These are phyloP conservation scores for Beaufortia kweichowensis DNA, from an alignment of 2,113 vertebrate species.

Conservation along the genomic window DNA sequence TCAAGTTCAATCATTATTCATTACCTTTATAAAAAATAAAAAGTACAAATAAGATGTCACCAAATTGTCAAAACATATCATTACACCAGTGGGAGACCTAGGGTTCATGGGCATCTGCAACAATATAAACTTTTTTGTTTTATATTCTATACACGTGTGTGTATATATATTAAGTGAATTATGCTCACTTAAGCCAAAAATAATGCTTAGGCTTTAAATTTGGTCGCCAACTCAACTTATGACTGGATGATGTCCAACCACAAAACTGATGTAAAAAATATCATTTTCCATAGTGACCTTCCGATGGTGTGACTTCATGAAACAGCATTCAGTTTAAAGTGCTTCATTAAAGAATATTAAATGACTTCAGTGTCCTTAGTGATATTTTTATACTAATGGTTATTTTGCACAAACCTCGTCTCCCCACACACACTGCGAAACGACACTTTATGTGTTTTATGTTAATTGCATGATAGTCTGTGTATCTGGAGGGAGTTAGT, in stretches of 20 bases:
- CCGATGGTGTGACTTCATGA: conserved; percentile 16
- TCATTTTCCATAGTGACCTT: conserved; percentile 20
- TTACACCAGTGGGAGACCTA: conserved; percentile 38
- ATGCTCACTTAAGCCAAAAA: neutral
- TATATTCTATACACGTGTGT: neutral
- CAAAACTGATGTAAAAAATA: neutral
- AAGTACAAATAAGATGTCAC: conserved; percentile 41
- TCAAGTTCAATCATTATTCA: conserved; percentile 45
- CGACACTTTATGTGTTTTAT: conserved; percentile 13
- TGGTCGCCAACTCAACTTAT: neutral
- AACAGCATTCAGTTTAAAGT: conserved; percentile 15
- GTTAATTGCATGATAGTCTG: conserved; percentile 22
- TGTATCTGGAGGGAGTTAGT: neutral
- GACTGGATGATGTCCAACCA: conserved; percentile 1
- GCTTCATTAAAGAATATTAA: conserved; percentile 36
- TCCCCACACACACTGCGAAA: conserved; percentile 7
- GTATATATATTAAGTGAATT: neutral
- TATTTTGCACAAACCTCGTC: neutral
- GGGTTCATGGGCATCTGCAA: neutral
- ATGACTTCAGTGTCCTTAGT: conserved; percentile 5
- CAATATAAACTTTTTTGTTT: conserved; percentile 2
- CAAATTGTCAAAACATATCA: conserved; percentile 49
- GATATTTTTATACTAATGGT: conserved; percentile 22
- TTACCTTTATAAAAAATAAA: conserved; percentile 41
- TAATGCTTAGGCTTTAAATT: conserved; percentile 11